These are phyloP conservation scores for Passerculus sandwichensis DNA, from an alignment of 2,797 vertebrate species.

Conservation along the genomic window DNA sequence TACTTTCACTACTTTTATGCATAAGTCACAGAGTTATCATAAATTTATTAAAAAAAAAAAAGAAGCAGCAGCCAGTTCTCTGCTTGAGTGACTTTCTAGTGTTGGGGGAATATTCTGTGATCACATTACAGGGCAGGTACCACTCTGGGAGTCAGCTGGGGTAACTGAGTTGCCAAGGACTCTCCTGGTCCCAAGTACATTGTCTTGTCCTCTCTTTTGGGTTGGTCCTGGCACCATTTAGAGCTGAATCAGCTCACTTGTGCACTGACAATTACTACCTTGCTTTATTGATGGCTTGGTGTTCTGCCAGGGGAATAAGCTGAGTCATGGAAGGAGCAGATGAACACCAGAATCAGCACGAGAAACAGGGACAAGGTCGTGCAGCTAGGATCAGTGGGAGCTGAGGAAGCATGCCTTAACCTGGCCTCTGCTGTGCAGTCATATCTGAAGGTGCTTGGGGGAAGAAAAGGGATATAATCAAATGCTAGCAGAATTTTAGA, in stretches of 20 bases:
- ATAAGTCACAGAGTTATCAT: not conserved
- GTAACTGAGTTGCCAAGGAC: not conserved
- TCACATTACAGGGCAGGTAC: not conserved
- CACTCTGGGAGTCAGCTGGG: not conserved
- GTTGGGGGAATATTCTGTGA: not conserved
- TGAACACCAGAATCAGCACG: not conserved
- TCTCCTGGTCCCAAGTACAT: not conserved
- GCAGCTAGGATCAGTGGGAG: not conserved
- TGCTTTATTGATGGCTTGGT: not conserved
- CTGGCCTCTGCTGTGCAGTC: not conserved
- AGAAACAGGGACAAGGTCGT: not conserved
- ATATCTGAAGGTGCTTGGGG: not conserved
- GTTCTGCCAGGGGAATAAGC: not conserved
- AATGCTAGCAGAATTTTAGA: not conserved
- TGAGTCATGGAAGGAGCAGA: not conserved
- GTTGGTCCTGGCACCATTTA: not conserved
- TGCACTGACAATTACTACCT: not conserved
- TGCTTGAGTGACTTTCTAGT: not conserved
- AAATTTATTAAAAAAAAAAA: not conserved
- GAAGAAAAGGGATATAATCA: not conserved
- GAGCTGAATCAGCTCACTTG: slow-evolving; percentile 22
- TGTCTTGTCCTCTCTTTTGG: not conserved
- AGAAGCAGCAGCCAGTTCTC: not conserved
- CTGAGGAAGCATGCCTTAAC: not conserved
- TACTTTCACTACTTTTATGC: not conserved